phyloP scores from a whole-genome alignment of 2,888 invertebrate genomes.

The Netelia fuscicornis region DNA sequence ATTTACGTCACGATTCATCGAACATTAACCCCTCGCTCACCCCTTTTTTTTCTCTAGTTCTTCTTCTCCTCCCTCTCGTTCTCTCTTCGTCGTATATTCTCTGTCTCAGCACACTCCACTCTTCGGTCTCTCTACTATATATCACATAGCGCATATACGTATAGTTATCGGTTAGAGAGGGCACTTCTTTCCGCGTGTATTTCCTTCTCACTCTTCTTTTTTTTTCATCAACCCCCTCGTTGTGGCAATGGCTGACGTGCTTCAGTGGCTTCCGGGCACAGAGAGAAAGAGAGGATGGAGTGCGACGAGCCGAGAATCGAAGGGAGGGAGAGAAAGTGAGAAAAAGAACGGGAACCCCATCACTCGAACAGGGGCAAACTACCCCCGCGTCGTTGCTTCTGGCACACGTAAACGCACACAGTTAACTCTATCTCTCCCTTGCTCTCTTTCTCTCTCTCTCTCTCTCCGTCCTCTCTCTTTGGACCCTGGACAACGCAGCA shows the following conservation, averaged over 20 bases:
- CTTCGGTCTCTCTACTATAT: conserved; percentile 44
- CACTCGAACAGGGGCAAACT: conserved; percentile 49
- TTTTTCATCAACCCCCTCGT: conserved; percentile 54
- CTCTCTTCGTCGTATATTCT: conserved; percentile 29
- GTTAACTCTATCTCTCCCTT: conserved; percentile 40
- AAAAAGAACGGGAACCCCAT: conserved; percentile 59
- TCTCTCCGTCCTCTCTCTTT: conserved; percentile 55
- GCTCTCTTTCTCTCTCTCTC: conserved; percentile 46
- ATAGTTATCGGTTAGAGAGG: background rate
- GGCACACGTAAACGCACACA: conserved; percentile 63
- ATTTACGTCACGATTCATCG: conserved; percentile 60
- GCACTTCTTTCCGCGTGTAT: conserved; percentile 49
- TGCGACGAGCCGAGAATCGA: conserved; percentile 57
- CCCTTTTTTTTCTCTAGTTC: conserved; percentile 22
- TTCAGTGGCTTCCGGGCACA: conserved; percentile 66
- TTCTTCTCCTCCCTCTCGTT: conserved; percentile 27
- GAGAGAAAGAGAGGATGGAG: conserved; percentile 19
- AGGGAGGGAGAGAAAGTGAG: conserved; percentile 62
- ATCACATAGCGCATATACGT: conserved; percentile 30
- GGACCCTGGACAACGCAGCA: conserved; percentile 72
- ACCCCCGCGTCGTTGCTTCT: conserved; percentile 62
- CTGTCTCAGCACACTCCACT: conserved; percentile 23
- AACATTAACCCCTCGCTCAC: conserved; percentile 51
- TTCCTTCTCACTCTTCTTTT: conserved; percentile 44
- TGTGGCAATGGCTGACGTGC: conserved; percentile 67